These are phyloP conservation scores for Melipona quadrifasciata DNA, from an alignment of 1,140 invertebrate species.

Conservation along the genomic window DNA sequence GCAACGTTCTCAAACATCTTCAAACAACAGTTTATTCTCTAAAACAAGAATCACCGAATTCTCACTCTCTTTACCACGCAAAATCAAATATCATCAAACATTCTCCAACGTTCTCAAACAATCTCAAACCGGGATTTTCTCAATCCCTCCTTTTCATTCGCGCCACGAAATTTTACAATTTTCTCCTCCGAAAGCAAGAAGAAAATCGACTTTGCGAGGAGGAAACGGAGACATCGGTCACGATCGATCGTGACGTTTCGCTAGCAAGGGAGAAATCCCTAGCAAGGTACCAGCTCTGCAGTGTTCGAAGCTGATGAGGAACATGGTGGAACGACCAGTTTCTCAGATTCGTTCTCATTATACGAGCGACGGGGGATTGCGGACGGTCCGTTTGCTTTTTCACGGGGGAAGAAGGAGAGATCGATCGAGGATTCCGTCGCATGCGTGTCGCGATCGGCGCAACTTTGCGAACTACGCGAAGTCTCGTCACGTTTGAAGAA, in stretches of 20 bases:
- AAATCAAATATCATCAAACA: too few species aligned
- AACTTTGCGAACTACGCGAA: slow-evolving; percentile 30
- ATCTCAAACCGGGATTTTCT: too few species aligned
- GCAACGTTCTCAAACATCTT: too few species aligned
- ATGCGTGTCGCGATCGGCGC: slow-evolving; percentile 14
- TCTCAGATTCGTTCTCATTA: background rate
- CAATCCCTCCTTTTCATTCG: too few species aligned
- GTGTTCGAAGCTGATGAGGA: background rate
- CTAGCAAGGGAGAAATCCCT: background rate
- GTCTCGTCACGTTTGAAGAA: slow-evolving; percentile 8
- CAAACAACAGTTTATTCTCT: too few species aligned
- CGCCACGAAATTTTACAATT: too few species aligned
- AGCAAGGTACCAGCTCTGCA: too few species aligned
- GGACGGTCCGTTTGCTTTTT: background rate
- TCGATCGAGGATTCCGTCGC: background rate
- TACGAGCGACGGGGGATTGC: background rate
- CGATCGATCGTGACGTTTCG: background rate
- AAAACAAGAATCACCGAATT: too few species aligned
- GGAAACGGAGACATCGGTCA: background rate
- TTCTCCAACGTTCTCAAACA: too few species aligned
- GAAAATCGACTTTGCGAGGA: background rate
- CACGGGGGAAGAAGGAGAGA: background rate
- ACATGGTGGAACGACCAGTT: background rate
- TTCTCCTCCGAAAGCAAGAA: too few species aligned
- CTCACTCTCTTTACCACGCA: too few species aligned